These are phyloP conservation scores for Rhinolophus sinicus DNA, from an alignment of 2,113 vertebrate genomes.

Conservation along the genomic window DNA sequence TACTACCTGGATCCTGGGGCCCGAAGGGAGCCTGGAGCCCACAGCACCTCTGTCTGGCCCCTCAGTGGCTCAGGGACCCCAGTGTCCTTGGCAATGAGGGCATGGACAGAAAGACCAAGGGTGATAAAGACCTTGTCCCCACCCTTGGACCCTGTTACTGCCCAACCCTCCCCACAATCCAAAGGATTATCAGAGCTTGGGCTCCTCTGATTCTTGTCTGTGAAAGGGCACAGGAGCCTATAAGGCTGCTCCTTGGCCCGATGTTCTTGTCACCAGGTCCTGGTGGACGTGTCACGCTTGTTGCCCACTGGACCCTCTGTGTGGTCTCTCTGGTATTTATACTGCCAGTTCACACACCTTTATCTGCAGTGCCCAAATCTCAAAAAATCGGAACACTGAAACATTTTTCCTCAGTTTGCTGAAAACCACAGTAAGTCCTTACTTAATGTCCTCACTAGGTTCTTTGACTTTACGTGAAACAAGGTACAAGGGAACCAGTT, in stretches of 20 bases:
- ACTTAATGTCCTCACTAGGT: too few species aligned
- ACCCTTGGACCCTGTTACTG: background rate
- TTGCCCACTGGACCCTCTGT: fast-evolving
- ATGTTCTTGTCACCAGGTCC: background rate
- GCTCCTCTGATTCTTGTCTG: background rate
- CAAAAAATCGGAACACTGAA: background rate
- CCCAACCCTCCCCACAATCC: background rate
- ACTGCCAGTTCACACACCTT: fast-evolving
- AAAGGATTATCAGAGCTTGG: background rate
- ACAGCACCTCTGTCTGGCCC: background rate
- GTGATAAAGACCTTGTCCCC: background rate
- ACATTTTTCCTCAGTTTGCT: background rate
- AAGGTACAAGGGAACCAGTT: background rate
- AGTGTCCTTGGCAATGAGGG: background rate
- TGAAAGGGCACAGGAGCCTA: background rate
- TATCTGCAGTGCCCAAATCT: background rate
- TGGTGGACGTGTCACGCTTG: background rate
- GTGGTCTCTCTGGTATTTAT: background rate
- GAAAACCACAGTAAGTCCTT: too few species aligned
- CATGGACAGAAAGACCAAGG: too few species aligned
- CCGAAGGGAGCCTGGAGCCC: background rate
- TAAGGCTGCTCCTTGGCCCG: background rate
- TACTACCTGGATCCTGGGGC: too few species aligned
- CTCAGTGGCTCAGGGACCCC: background rate
- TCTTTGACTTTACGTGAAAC: background rate